Base-by-base conservation (phyloP, 2,888 invertebrate species). In the Aporophyla nigra region DNA sequence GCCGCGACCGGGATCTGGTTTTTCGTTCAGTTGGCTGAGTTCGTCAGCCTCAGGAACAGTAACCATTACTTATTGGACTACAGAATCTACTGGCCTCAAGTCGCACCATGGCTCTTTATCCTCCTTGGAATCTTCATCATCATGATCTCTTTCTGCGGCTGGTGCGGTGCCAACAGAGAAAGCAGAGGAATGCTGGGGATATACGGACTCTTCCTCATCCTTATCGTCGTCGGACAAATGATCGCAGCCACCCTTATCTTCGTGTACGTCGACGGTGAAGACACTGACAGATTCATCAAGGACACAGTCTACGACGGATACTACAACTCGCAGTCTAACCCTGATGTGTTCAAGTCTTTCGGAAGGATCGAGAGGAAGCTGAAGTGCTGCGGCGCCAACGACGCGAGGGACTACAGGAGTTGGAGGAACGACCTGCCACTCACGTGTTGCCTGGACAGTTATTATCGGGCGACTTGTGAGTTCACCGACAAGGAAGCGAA, bases 401-500 rank as follows among this genome's bases (percentile, higher is more conserved):
- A 96, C 62, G 96, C 96, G 0, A 87, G 96, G 58, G 96, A 96
- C 80, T 96, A 96, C 90, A 93, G 95, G 58, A 95, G 95, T 80
- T 96, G 95, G 95, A 94, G 96, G 58, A 96, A 95, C 78, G 96
- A 96, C 59, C 82, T 96, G 40, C 96, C 96, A 0, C 75, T 96
- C 70, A 95, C 96, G 9, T 96, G 96, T 86, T 96, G 96, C 70
- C 86, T 91, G 80, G 96, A 96, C 78, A 96, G 96, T 86, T 95
- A 96, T 85, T 96, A 96, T 86, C 83, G 96, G 78, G 93, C 96
- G 0, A 94, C 93, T 16, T 96, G 96, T 72, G 96, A 96, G 65
- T 96, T 96, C 84, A 96, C 96, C 0, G 96, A 96, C 70, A 96
- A 96, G 86, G 96, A 96, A 86, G 96, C 96, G 1, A 96, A 96